Base-by-base conservation (phyloP, 2,888 invertebrate species). In the Lasius platythorax region DNA sequence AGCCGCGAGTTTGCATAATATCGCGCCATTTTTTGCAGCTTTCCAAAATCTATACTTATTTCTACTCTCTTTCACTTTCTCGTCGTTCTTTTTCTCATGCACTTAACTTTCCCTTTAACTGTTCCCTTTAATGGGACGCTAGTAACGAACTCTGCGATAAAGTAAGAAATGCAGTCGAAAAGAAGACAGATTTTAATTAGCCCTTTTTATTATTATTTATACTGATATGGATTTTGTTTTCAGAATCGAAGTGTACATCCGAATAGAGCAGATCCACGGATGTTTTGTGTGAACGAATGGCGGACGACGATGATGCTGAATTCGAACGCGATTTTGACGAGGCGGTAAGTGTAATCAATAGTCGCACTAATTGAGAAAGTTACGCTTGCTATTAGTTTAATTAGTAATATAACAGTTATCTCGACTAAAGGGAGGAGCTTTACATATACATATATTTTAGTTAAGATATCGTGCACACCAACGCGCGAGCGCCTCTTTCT, bases 301-400 rank as follows among this genome's bases (percentile, higher is more conserved):
- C 12, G 9, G 50, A 53, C n/a, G 50, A n/a, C 6, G 5, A 33
- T 40, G 12, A 74, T 40, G 4, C 1, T 4, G 5, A 63, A 74
- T 61, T 63, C 8, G n/a, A 23, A 30, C 8, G n/a, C 30, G n/a
- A 61, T 33, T 72, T 72, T 23, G 12, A 40, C 37, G 9, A 73
- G 1, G 11, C 15, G 40, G 28, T 40, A 73, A 40, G 18, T 37
- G 5, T 5, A 37, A 4, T 40, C 11, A 15, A 63, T 63, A 74
- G 43, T 61, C 9, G 6, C 43, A n/a, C 15, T 75, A 46, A 75
- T 75, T 75, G 28, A 63, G 30, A 43, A 75, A 75, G 63, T 74
- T 75, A 18, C 33, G 30, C 9, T 11, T 30, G 15, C 23, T 64
- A 5, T 64, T 61, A 74, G n/a, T 74, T 61, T 43, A 33, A 64